These are phyloP conservation scores for Urocitellus parryii DNA, from an alignment of 2,113 vertebrate species.

Conservation along the genomic window DNA sequence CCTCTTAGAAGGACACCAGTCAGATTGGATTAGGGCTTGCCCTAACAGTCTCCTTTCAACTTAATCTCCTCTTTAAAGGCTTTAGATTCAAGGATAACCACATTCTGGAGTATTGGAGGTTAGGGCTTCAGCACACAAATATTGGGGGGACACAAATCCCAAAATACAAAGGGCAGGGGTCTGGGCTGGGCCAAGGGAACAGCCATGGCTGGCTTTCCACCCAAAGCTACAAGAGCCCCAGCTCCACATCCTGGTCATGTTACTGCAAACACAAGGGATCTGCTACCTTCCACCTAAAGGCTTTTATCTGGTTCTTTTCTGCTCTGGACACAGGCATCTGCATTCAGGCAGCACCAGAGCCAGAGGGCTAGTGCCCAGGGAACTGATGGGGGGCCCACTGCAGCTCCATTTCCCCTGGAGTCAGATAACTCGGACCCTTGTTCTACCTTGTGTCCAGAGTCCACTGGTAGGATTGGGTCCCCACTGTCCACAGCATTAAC, in stretches of 20 bases:
- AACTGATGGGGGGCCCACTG: background rate
- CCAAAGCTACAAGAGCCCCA: background rate
- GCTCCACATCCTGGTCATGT: background rate
- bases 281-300: background rate
- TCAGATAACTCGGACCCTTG: background rate
- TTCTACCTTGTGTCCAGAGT: background rate
- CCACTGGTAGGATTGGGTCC: background rate
- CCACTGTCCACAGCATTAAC: background rate
- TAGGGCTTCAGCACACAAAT: background rate
- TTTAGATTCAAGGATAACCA: background rate
- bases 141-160: background rate
- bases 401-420: background rate
- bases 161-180: background rate
- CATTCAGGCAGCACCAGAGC: background rate
- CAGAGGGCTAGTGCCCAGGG: background rate
- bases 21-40: background rate
- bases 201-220: background rate
- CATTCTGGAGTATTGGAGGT: background rate
- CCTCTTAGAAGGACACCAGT: background rate
- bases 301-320: background rate
- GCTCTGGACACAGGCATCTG: background rate
- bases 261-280: background rate
- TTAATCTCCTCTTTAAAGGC: slow-evolving; percentile 25
- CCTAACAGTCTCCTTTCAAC: background rate
- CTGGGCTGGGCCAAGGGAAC: background rate